These are phyloP conservation scores for Proales similis DNA, from an alignment of 1,140 invertebrate genomes.

Conservation along the genomic window DNA sequence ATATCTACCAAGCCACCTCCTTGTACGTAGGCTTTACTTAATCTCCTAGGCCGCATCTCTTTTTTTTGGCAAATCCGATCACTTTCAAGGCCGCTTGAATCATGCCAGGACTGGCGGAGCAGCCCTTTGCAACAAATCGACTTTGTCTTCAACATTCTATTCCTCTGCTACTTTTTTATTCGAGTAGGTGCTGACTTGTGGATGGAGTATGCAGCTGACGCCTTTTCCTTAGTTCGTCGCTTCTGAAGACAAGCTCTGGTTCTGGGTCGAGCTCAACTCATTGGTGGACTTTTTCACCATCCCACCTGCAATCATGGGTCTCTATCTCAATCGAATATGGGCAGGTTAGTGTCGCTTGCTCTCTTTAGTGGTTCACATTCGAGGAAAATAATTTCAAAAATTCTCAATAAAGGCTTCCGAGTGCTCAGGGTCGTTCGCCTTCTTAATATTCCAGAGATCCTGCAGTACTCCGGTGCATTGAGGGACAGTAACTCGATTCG, in stretches of 20 bases:
- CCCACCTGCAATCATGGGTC: constrained; percentile 99
- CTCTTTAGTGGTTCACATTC: too few species aligned
- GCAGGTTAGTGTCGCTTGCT: too few species aligned
- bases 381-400: too few species aligned
- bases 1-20: constrained; percentile 98
- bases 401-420: too few species aligned
- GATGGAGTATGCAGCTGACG: too few species aligned
- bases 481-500: constrained; percentile 51
- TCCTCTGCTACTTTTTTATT: constrained; percentile 99
- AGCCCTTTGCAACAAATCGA: constrained; percentile 99
- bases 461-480: constrained; percentile 52
- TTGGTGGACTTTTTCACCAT: constrained; percentile 99
- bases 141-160: constrained; percentile 99
- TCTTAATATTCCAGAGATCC: constrained; percentile 65
- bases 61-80: too few species aligned
- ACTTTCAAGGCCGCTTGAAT: constrained; percentile 31
- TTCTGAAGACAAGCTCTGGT: constrained; percentile 99
- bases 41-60: constrained; percentile 21
- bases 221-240: constrained; percentile 89
- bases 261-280: constrained; percentile 97
- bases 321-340: constrained; percentile 99
- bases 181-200: constrained; percentile 65
- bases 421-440: constrained; percentile 95
- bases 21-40: constrained; percentile 39
- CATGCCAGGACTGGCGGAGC: constrained; percentile 92